A percentile compares a stretch with the other conserved stretches of the same genome.
phyloP scores from a whole-genome alignment of 2,888 invertebrate genomes.

The Hofmannophila pseudospretella region DNA sequence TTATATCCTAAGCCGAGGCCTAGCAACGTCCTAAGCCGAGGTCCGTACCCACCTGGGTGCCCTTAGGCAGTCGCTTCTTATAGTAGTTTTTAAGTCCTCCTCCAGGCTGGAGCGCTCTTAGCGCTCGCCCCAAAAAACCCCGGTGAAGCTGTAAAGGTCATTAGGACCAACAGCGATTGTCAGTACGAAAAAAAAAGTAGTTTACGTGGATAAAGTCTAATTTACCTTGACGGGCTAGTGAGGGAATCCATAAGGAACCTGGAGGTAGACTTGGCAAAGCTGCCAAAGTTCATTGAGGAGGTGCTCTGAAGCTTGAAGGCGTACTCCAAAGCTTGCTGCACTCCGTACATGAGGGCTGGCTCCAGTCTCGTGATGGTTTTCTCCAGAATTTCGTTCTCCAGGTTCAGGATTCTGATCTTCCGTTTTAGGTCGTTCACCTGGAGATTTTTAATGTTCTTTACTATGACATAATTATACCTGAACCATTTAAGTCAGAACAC shows the following conservation, averaged over 20 bases:
- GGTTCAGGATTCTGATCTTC: conserved; percentile 39
- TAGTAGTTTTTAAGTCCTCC: too few relatives aligned
- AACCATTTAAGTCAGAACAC: too few relatives aligned
- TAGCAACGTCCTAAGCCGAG: too few relatives aligned
- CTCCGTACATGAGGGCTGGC: conserved; percentile 61
- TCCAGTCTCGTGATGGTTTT: conserved; percentile 61
- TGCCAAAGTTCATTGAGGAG: conserved; percentile 37
- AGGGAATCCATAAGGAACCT: conserved; percentile 35
- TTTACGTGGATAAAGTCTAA: neutral
- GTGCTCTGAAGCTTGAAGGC: conserved; percentile 40
- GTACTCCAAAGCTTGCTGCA: conserved; percentile 61
- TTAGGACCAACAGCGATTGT: too few relatives aligned
- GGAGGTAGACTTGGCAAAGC: conserved; percentile 46
- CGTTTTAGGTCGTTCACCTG: conserved; percentile 48
- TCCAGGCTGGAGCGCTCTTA: too few relatives aligned
- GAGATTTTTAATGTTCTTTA: neutral
- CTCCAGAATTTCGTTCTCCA: conserved; percentile 76
- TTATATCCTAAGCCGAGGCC: too few relatives aligned
- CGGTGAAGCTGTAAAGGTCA: too few relatives aligned
- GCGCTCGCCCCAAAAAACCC: too few relatives aligned
- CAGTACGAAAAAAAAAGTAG: too few relatives aligned
- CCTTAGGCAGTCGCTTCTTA: too few relatives aligned
- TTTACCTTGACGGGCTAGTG: conserved; percentile 38
- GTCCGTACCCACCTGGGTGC: too few relatives aligned
- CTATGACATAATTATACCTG: neutral